These are phyloP conservation scores for Vulpes ferrilata DNA, from an alignment of 2,113 vertebrate genomes.

Conservation along the genomic window DNA sequence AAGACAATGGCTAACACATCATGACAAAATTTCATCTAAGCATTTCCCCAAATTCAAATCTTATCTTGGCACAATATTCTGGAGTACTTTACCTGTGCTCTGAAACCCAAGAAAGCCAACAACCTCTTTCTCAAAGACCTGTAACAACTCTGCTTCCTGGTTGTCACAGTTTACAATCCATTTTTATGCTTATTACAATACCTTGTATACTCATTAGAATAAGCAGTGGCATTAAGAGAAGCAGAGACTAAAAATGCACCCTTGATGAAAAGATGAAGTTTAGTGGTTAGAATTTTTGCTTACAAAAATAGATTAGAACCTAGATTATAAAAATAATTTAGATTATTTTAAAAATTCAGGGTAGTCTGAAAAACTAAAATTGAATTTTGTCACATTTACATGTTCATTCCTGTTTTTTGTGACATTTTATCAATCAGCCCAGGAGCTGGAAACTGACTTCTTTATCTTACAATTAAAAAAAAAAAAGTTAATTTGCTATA, in stretches of 20 bases:
- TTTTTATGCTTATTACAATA: background rate
- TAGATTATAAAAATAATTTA: too few relatives aligned
- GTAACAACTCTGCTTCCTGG: background rate
- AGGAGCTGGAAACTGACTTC: background rate
- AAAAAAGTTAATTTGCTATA: background rate
- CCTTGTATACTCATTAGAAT: background rate
- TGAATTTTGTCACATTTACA: background rate
- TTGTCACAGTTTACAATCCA: background rate
- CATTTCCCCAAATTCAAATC: background rate
- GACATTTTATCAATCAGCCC: background rate
- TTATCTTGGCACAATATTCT: background rate
- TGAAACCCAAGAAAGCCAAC: background rate
- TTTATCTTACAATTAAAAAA: background rate
- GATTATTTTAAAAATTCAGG: background rate
- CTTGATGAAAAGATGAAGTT: background rate
- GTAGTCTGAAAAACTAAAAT: background rate
- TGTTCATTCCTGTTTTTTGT: background rate
- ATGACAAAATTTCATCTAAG: background rate
- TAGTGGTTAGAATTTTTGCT: constrained; percentile 4
- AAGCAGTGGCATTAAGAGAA: background rate
- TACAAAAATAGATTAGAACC: background rate
- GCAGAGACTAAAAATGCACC: background rate
- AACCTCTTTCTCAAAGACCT: background rate
- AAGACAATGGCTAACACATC: background rate
- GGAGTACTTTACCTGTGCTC: background rate